Conservation (phyloP, 2,888 invertebrate genomes). For the Monochamus alternatus region DNA sequence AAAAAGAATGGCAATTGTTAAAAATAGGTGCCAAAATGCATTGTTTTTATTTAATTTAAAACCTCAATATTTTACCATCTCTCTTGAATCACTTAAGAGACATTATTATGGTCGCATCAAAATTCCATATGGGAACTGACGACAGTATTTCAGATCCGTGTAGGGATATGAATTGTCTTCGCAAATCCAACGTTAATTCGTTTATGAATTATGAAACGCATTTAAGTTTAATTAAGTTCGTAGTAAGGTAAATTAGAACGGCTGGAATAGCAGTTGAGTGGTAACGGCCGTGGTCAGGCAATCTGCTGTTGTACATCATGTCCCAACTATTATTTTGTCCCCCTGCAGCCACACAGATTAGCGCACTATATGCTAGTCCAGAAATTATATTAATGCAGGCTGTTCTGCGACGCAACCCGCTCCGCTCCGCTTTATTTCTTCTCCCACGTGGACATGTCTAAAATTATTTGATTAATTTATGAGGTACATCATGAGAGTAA, state of each 20-base stretch:
- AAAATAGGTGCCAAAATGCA: too few relatives aligned
- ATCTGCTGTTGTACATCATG: conserved; percentile 38
- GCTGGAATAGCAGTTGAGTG: conserved; percentile 42
- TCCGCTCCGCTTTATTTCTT: background rate
- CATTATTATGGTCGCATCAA: background rate
- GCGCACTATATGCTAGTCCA: conserved; percentile 10
- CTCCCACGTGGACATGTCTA: too few relatives aligned
- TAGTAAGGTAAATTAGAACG: conserved; percentile 46
- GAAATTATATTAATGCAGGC: conserved; percentile 18
- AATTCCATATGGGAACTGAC: conserved; percentile 7
- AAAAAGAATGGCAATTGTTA: too few relatives aligned
- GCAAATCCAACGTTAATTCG: conserved; percentile 49
- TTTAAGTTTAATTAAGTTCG: conserved; percentile 54
- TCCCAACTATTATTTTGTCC: conserved; percentile 26
- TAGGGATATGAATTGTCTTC: conserved; percentile 40
- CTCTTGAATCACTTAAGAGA: too few relatives aligned
- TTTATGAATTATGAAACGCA: conserved; percentile 49
- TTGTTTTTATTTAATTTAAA: too few relatives aligned
- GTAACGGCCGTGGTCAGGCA: conserved; percentile 39
- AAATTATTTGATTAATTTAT: too few relatives aligned
- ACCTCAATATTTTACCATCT: too few relatives aligned
- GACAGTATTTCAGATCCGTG: conserved; percentile 22
- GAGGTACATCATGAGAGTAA: too few relatives aligned
- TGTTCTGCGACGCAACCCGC: background rate
- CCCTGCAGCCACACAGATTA: conserved; percentile 28